Evolutionary conservation across 2,113 vertebrate species (phyloP).

Genomic region (Grammomys dolichurus): DNA sequence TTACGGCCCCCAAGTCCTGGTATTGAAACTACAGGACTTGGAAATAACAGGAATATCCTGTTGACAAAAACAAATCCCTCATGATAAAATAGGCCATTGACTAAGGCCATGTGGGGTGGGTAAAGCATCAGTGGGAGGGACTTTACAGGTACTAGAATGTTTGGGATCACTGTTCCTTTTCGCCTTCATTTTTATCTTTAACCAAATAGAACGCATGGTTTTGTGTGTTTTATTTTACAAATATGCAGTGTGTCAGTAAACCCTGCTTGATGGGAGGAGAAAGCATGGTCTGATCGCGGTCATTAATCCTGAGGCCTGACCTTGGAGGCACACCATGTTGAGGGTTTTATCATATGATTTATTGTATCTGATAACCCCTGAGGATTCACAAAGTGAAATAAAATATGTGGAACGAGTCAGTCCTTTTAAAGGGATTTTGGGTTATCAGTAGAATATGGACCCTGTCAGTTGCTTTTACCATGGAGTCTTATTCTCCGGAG

Average conservation of each 20-base stretch:
- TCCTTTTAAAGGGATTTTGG: conserved; percentile 4
- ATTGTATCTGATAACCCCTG: not conserved
- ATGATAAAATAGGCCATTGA: conserved; percentile 71
- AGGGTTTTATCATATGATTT: not conserved
- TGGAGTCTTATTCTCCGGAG: not conserved
- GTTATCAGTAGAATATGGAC: not conserved
- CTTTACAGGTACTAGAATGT: not conserved
- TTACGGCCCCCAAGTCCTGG: conserved; percentile 60
- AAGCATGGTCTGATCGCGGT: not conserved
- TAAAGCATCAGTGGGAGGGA: not conserved
- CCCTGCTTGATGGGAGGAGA: not conserved
- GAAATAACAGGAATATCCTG: conserved; percentile 83
- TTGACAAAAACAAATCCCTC: conserved; percentile 81
- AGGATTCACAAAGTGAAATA: conserved; percentile 9
- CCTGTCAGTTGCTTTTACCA: not conserved
- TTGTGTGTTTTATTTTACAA: conserved; percentile 13
- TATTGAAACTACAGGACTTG: conserved; percentile 63
- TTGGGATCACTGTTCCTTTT: not conserved
- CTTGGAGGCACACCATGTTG: not conserved
- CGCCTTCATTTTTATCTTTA: not conserved
- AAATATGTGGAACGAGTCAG: not conserved
- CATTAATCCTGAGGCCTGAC: not conserved
- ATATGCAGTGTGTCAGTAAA: not conserved
- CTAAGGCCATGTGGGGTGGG: not conserved
- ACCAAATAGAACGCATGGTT: not conserved